Base-by-base conservation (phyloP, 2,888 invertebrate genomes). In the Cantharis flavilabris region DNA sequence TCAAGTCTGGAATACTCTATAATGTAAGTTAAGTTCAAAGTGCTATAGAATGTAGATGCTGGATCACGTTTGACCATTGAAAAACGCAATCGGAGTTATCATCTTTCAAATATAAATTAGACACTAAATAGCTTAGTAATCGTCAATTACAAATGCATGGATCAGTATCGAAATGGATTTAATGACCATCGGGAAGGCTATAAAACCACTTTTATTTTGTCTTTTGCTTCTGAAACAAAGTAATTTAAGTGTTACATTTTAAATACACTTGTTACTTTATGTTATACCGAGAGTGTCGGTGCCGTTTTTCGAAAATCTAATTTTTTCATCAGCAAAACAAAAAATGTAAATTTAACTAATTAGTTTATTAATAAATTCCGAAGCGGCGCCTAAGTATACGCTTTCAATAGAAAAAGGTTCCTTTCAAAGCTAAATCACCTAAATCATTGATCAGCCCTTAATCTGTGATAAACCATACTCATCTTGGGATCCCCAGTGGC, bases 401-500 rank as follows among this genome's bases (percentile, higher is more conserved):
- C 62, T 62, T 49, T 28, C 62, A 33, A 28, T 74, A 67, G 64
- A 71, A 74, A 33, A 49, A 13, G 49, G 13, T 49, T 49, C 71
- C 49, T 30, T 67, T 70, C 63, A 65, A 70, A 71, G 28, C 69
- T 70, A 75, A 77, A 78, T 76, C 74, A 71, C 75, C 77, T 77
- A 67, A 67, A 67, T 67, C 65, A 67, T 67, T 67, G 75, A 79
- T 79, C 80, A 78, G 81, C 79, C 81, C 80, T 81, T 82, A 79
- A 80, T 80, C 78, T 80, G 76, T 80, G 77, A 75, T 81, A 81
- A 81, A 80, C 81, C 80, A 81, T 81, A 83, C 81, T 80, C 73
- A 81, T 81, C 78, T 79, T 77, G 49, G 78, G 77, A 77, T 77
- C 77, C 74, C 77, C 77, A 77, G 69, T 77, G 77, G 77, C 77